Percentiles rank a stretch among this genome's conserved stretches.
phyloP scores from a whole-genome alignment of 2,888 invertebrate genomes.

The Drosophila borborema region DNA sequence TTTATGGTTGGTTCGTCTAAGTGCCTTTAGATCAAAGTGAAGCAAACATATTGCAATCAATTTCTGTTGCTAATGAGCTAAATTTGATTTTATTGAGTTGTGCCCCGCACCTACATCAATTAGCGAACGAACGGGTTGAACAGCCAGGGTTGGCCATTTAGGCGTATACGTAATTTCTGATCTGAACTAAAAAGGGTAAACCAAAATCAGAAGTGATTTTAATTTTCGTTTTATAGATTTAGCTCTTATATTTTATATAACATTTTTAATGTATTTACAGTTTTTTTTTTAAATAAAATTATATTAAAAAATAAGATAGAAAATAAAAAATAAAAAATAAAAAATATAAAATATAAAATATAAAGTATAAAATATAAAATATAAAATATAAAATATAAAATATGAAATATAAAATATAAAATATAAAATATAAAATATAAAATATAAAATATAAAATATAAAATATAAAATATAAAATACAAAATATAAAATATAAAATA shows the following conservation, averaged over 20 bases:
- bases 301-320: too few relatives aligned
- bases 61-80: conserved; percentile 76
- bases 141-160: conserved; percentile 7
- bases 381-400: too few relatives aligned
- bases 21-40: conserved; percentile 66
- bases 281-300: background rate
- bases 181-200: conserved; percentile 16
- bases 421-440: too few relatives aligned
- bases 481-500: too few relatives aligned
- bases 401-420: too few relatives aligned
- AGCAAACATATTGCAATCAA: conserved; percentile 74
- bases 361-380: too few relatives aligned
- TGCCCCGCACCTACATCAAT: conserved; percentile 15
- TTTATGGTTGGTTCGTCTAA: conserved; percentile 54
- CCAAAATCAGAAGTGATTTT: conserved; percentile 18
- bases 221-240: background rate
- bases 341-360: too few relatives aligned
- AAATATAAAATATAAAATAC: too few relatives aligned
- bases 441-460: too few relatives aligned
- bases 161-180: conserved; percentile 49
- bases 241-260: too few relatives aligned
- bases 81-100: conserved; percentile 80
- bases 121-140: background rate
- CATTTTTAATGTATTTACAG: too few relatives aligned
- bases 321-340: too few relatives aligned